Evolutionary conservation across 2,113 vertebrate species (phyloP), one percentile per base, ranked within the genome.

Genomic region (Zosterops borbonicus): DNA sequence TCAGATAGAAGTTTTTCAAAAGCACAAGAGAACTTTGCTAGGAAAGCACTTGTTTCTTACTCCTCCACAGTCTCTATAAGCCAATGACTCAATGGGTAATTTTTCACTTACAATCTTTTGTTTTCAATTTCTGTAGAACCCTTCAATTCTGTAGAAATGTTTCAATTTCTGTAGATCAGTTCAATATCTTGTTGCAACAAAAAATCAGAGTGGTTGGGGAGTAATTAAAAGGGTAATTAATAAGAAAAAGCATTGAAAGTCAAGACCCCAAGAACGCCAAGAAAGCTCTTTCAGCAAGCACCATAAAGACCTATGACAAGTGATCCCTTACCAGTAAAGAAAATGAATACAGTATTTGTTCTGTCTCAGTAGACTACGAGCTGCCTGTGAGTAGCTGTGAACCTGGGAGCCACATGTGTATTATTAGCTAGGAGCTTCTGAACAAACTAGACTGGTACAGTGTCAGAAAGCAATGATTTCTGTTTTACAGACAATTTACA

Each of bases 371-470:
- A 87, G 87, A 69, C 69, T 53, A 8, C 69, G 55, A 71, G 85
- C 56, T 87, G 70, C 52, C 71, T 52, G 25, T 14, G 31, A 76
- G 25, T 35, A 59, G 10, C 42, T 85, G 24, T 79, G 78, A 89
- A 89, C 85, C 71, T 62, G 85, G 41, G 71, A 92, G 76, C 84
- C 42, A 9, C 4, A 6, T 39, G 93, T 46, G 47, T 75, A 53
- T 88, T 69, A 95, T 87, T 59, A 97, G 83, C 71, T 25, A 71
- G 39, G 77, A 95, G 17, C 69, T 71, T 96, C 55, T 96, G 83
- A 97, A 95, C 7, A 83, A 94, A 92, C 95, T 68, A 93, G 74
- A 75, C 41, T 9, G 2, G 20, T 31, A 35, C 21, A 44, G 52
- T 20, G 47, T 76, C 87, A 90, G 89, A 95, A 83, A 92, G 85